phyloP scores from a whole-genome alignment of 2,888 invertebrate species.

The Carabus problematicus region DNA sequence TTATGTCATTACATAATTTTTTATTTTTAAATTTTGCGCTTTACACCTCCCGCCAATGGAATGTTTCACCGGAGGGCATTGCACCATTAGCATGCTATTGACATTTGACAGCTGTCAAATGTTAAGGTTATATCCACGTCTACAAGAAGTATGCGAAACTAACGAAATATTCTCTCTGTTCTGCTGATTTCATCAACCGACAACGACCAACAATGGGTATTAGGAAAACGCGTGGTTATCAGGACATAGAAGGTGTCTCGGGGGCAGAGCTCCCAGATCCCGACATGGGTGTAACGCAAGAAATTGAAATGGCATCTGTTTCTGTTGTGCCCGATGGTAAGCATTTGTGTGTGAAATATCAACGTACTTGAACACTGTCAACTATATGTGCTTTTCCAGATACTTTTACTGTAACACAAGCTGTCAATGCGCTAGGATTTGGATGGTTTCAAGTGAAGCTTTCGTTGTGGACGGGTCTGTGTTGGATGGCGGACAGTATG shows the following conservation, averaged over 20 bases:
- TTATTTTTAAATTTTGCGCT: slow-evolving; percentile 20
- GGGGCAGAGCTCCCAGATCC: slow-evolving; percentile 61
- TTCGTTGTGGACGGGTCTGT: slow-evolving; percentile 83
- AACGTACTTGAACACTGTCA: slow-evolving; percentile 5
- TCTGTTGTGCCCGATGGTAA: slow-evolving; percentile 82
- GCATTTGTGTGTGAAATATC: slow-evolving; percentile 23
- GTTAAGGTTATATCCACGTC: slow-evolving; percentile 31
- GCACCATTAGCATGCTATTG: slow-evolving; percentile 17
- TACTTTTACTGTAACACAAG: slow-evolving; percentile 86
- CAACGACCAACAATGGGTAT: slow-evolving; percentile 56
- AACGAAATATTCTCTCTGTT: slow-evolving; percentile 10
- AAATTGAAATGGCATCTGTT: slow-evolving; percentile 81
- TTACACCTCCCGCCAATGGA: background rate
- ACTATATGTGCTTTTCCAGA: slow-evolving; percentile 63
- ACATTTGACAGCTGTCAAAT: slow-evolving; percentile 20
- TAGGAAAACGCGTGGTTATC: slow-evolving; percentile 67
- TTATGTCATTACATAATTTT: slow-evolving; percentile 2
- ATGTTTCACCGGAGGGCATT: background rate
- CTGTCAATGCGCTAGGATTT: slow-evolving; percentile 85
- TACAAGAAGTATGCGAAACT: slow-evolving; percentile 7
- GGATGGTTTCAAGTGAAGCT: slow-evolving; percentile 90
- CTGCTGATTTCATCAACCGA: background rate
- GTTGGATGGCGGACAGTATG: slow-evolving; percentile 99
- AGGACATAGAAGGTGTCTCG: slow-evolving; percentile 66
- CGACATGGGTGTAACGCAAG: slow-evolving; percentile 61